A percentile compares a stretch with the other conserved stretches of the same genome.
Evolutionary conservation across 2,113 vertebrate species (phyloP).

Genomic region (Strix uralensis): DNA sequence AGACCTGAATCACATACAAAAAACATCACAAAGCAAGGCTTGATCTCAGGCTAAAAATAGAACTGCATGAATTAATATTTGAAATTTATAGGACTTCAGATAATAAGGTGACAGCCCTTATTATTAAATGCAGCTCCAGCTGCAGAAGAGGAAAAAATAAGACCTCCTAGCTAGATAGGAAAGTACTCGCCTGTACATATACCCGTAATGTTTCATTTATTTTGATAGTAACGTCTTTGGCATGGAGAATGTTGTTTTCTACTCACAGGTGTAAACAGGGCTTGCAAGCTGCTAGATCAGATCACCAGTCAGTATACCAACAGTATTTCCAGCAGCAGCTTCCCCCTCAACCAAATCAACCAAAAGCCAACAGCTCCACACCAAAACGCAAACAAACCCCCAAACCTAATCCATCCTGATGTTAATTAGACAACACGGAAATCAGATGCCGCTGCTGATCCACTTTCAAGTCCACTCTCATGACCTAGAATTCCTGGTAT

Average conservation of each 20-base stretch:
- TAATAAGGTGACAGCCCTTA: neutral
- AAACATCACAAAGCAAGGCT: neutral
- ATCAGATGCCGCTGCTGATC: neutral
- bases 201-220: neutral
- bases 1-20: neutral
- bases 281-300: neutral
- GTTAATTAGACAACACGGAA: neutral
- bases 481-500: neutral
- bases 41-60: conserved; percentile 5
- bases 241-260: neutral
- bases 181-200: neutral
- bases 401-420: neutral
- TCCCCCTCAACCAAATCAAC: neutral
- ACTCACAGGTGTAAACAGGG: neutral
- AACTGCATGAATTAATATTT: neutral
- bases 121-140: neutral
- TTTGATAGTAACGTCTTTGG: neutral
- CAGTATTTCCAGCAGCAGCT: neutral
- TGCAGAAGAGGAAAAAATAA: neutral
- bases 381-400: neutral
- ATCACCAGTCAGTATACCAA: neutral
- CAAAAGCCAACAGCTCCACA: neutral
- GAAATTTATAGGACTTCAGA: neutral
- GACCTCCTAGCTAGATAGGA: neutral
- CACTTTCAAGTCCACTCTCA: neutral